These are phyloP conservation scores for Montipora capricornis DNA, from an alignment of 64 coral and sea anemone species.

Conservation along the genomic window DNA sequence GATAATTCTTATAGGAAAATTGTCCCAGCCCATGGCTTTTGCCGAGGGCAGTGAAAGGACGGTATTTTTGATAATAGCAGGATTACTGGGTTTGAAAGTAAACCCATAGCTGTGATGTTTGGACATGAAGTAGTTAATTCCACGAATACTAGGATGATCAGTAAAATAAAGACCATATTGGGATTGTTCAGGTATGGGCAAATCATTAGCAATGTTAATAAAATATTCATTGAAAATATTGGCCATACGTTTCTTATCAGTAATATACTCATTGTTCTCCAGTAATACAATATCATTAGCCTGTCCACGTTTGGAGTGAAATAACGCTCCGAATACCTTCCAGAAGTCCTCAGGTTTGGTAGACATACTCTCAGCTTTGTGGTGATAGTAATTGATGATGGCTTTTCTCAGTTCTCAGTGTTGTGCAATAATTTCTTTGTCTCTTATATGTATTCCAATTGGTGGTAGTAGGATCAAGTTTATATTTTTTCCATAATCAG, in stretches of 20 bases:
- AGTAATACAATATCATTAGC: constrained; percentile 27
- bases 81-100: too few relatives aligned
- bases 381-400: background rate
- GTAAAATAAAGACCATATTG: too few relatives aligned
- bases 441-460: constrained; percentile 35
- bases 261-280: constrained; percentile 16
- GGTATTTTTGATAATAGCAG: background rate
- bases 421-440: background rate
- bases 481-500: background rate
- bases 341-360: constrained; percentile 31
- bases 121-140: too few relatives aligned
- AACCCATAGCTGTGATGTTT: too few relatives aligned
- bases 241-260: too few relatives aligned
- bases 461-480: constrained; percentile 8
- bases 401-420: constrained; percentile 12
- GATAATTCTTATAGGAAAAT: too few relatives aligned
- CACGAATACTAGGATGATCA: too few relatives aligned
- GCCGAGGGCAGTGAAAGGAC: background rate
- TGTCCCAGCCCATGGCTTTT: too few relatives aligned
- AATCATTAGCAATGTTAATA: background rate
- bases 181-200: too few relatives aligned
- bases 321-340: constrained; percentile 12
- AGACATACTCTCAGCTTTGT: too few relatives aligned
- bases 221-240: too few relatives aligned
- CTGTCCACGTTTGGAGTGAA: too few relatives aligned